phyloP scores from a whole-genome alignment of 2,113 vertebrate species.

The Amphilophus citrinellus region DNA sequence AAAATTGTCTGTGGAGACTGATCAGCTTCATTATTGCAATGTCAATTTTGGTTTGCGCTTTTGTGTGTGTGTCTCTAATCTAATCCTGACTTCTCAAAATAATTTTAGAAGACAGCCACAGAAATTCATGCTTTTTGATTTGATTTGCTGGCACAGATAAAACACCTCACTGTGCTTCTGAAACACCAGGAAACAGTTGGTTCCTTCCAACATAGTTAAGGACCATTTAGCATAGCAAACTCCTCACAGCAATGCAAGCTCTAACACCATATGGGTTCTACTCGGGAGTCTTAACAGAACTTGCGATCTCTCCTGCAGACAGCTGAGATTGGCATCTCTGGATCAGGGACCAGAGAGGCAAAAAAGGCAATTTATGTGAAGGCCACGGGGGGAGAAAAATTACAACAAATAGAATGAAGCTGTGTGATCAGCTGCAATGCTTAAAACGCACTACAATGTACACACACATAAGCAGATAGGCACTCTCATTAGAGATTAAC shows the following conservation, averaged over 20 bases:
- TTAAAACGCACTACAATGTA: neutral
- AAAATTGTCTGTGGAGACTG: neutral
- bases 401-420: conserved; percentile 4
- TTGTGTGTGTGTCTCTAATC: neutral
- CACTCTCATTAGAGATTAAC: neutral
- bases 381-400: neutral
- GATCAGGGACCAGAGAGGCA: conserved; percentile 3
- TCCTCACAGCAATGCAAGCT: conserved; percentile 12
- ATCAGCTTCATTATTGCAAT: conserved; percentile 10
- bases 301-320: conserved; percentile 11
- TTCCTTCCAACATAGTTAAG: neutral
- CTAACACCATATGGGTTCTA: conserved; percentile 15
- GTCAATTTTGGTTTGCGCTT: neutral
- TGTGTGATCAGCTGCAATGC: neutral
- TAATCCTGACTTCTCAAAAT: neutral
- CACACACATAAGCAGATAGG: neutral
- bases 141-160: neutral
- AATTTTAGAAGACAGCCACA: neutral
- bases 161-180: neutral
- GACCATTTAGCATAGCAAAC: neutral
- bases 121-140: neutral
- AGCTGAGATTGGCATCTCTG: conserved; percentile 3
- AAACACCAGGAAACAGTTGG: neutral
- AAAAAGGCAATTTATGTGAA: conserved; percentile 28
- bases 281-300: conserved; percentile 8